A percentile compares a stretch with the other conserved stretches of the same genome.
Conservation (phyloP, 2,888 invertebrate genomes). For the Amblyjoppa proteus region DNA sequence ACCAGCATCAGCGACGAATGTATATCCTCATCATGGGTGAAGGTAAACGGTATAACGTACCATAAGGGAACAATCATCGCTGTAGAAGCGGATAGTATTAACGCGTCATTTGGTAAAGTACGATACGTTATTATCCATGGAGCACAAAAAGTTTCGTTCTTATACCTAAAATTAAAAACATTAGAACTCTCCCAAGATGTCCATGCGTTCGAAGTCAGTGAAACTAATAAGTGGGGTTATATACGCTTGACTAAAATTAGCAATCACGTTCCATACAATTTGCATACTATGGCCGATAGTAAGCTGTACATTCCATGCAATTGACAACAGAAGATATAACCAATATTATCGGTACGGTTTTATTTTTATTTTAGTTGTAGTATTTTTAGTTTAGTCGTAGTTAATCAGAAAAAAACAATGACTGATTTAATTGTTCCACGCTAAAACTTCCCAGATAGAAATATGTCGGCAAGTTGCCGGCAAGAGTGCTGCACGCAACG, state of each 20-base stretch:
- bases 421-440: neutral
- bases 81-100: neutral
- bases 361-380: neutral
- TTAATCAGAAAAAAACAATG: neutral
- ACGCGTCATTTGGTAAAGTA: constrained; percentile 12
- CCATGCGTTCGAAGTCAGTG: constrained; percentile 9
- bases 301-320: constrained; percentile 13
- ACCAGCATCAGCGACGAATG: neutral
- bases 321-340: neutral
- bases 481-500: too few species aligned
- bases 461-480: too few species aligned
- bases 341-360: neutral
- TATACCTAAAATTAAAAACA: neutral
- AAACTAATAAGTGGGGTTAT: constrained; percentile 8
- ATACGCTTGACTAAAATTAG: neutral
- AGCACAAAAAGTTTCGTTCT: neutral
- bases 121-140: constrained; percentile 8
- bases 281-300: constrained; percentile 18
- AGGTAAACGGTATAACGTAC: neutral
- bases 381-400: neutral
- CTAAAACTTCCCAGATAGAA: too few species aligned
- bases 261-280: constrained; percentile 17
- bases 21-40: neutral
- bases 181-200: neutral
- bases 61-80: neutral